phyloP scores from a whole-genome alignment of 2,888 invertebrate genomes.

The Lottia scabra region DNA sequence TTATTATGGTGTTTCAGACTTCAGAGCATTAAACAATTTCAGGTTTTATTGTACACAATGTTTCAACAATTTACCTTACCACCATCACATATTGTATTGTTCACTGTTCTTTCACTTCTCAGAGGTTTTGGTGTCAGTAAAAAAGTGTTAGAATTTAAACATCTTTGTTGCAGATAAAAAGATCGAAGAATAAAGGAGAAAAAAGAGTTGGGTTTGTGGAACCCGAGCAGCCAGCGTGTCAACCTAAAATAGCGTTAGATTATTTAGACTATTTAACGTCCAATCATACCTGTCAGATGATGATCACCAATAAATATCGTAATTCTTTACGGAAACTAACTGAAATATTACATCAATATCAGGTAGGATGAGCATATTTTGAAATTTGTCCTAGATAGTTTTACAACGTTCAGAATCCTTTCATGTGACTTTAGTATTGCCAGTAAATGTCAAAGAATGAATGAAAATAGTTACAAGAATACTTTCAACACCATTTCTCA shows the following conservation, averaged over 20 bases:
- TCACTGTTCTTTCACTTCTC: no score
- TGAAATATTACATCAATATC: conserved; percentile 28
- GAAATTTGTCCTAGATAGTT: no score
- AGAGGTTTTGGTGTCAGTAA: no score
- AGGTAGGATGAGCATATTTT: conserved; percentile 23
- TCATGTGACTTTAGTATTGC: no score
- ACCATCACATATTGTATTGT: background rate
- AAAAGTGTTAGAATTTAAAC: no score
- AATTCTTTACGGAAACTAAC: conserved; percentile 26
- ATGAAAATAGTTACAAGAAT: no score
- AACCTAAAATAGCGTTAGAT: conserved; percentile 36
- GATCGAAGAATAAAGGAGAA: conserved; percentile 23
- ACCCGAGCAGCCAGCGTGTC: conserved; percentile 22
- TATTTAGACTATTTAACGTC: conserved; percentile 32
- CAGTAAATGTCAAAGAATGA: no score
- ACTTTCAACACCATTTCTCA: no score
- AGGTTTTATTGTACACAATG: no score
- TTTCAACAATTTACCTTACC: background rate
- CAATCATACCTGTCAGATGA: conserved; percentile 32
- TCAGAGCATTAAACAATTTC: no score
- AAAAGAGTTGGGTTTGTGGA: conserved; percentile 43
- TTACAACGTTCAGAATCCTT: no score
- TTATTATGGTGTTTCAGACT: no score
- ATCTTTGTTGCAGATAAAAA: conserved; percentile 19
- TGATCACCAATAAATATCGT: conserved; percentile 31